Percentiles rank a stretch among this genome's conserved stretches.
phyloP scores from a whole-genome alignment of 2,888 invertebrate species.

The Metopia argyrocephala region DNA sequence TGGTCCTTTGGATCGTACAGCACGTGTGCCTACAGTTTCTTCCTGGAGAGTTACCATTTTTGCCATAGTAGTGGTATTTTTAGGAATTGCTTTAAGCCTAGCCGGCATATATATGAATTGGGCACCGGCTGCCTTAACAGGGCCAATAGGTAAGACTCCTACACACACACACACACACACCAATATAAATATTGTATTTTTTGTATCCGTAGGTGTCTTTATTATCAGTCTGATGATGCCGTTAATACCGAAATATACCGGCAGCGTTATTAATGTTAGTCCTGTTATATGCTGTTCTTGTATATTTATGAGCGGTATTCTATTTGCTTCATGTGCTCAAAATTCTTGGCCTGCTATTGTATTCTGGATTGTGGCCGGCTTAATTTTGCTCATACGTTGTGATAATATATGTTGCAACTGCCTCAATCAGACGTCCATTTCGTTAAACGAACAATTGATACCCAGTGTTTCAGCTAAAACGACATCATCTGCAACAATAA shows the following conservation, averaged over 20 bases:
- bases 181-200: neutral
- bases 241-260: constrained; percentile 77
- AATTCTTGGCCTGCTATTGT: constrained; percentile 77
- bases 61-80: constrained; percentile 72
- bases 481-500: constrained; percentile 70
- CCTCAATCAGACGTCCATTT: constrained; percentile 72
- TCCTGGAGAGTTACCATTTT: constrained; percentile 77
- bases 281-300: constrained; percentile 74
- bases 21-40: constrained; percentile 76
- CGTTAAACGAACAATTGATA: constrained; percentile 74
- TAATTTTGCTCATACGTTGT: constrained; percentile 75
- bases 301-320: constrained; percentile 71
- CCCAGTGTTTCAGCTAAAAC: constrained; percentile 76
- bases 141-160: constrained; percentile 69
- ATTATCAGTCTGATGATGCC: constrained; percentile 76
- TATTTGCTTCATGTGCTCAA: constrained; percentile 74
- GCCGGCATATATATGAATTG: constrained; percentile 72
- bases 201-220: constrained; percentile 68
- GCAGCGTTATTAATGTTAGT: constrained; percentile 74
- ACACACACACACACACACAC: neutral
- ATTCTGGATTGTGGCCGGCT: constrained; percentile 75
- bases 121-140: constrained; percentile 73
- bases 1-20: constrained; percentile 76
- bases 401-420: constrained; percentile 77
- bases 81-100: constrained; percentile 73